Percentiles rank a stretch among this genome's conserved stretches.
These are phyloP conservation scores for Leistus spinibarbis DNA, from an alignment of 2,888 invertebrate species.

Conservation along the genomic window DNA sequence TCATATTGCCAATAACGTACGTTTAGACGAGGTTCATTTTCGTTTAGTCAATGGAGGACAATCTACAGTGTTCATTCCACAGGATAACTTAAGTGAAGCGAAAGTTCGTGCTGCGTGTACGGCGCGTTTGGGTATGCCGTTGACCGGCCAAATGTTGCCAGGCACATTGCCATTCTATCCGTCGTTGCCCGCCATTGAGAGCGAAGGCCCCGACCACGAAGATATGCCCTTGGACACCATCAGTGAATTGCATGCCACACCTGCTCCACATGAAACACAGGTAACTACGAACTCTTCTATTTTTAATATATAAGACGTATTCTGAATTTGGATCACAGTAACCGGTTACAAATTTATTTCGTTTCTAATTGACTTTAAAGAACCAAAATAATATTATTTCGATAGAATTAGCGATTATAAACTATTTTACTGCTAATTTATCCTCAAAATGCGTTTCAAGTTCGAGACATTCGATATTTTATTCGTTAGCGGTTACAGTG, in stretches of 20 bases:
- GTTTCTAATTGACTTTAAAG: no score
- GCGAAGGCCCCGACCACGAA: slow-evolving; percentile 61
- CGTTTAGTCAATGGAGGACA: neutral
- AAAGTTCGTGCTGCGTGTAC: slow-evolving; percentile 76
- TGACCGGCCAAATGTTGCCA: slow-evolving; percentile 70
- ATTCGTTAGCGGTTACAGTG: no score
- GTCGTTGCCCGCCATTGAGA: slow-evolving; percentile 65
- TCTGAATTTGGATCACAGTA: no score
- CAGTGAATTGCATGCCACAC: slow-evolving; percentile 53
- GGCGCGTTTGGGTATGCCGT: slow-evolving; percentile 68
- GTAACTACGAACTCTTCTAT: neutral
- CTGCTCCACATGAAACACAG: slow-evolving; percentile 17
- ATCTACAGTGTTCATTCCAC: neutral
- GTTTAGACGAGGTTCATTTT: slow-evolving; percentile 43
- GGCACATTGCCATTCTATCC: slow-evolving; percentile 75
- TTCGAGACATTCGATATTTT: no score
- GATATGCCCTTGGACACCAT: slow-evolving; percentile 57
- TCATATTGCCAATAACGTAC: slow-evolving; percentile 54
- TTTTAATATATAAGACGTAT: neutral
- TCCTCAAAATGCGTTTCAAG: no score
- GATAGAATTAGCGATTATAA: no score
- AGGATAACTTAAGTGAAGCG: slow-evolving; percentile 70
- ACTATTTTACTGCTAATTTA: no score
- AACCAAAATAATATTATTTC: no score
- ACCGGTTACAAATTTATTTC: no score